Percentiles rank a stretch among this genome's conserved stretches.
Evolutionary conservation across 2,113 vertebrate genomes (phyloP).

Genomic region (Malurus cyaneus): DNA sequence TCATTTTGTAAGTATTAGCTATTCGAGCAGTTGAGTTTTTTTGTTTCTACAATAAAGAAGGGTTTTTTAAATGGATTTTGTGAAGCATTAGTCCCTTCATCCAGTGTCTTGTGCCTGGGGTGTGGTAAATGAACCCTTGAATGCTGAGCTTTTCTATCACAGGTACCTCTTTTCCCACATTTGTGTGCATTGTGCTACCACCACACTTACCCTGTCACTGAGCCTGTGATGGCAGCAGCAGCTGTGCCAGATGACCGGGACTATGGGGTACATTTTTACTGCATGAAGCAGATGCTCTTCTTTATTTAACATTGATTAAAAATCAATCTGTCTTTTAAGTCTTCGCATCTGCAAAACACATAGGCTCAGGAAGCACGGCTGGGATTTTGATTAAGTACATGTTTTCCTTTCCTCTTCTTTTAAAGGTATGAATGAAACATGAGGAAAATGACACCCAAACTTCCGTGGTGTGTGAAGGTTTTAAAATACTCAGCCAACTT

Average conservation of each 20-base stretch:
- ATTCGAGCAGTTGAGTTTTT: not conserved
- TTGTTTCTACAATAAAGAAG: not conserved
- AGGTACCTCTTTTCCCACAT: not conserved
- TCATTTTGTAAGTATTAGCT: not conserved
- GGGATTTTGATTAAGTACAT: constrained; percentile 32
- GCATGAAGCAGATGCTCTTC: constrained; percentile 28
- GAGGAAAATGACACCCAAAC: constrained; percentile 25
- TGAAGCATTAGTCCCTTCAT: not conserved
- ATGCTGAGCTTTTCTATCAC: not conserved
- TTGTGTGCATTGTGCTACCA: not conserved
- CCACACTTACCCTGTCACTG: not conserved
- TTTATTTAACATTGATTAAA: constrained; percentile 11
- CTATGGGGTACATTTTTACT: not conserved
- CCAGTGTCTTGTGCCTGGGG: not conserved
- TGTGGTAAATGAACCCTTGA: not conserved
- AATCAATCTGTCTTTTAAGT: constrained; percentile 5
- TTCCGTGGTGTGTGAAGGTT: not conserved
- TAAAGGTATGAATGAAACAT: constrained; percentile 46
- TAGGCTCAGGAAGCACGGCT: not conserved
- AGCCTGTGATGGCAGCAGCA: not conserved
- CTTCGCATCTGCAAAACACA: constrained; percentile 48
- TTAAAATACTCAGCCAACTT: not conserved
- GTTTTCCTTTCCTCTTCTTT: constrained; percentile 23
- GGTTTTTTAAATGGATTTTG: not conserved
- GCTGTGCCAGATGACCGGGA: not conserved